phyloP scores from a whole-genome alignment of 2,113 vertebrate species.

The Cyphomyrus discorhynchus region DNA sequence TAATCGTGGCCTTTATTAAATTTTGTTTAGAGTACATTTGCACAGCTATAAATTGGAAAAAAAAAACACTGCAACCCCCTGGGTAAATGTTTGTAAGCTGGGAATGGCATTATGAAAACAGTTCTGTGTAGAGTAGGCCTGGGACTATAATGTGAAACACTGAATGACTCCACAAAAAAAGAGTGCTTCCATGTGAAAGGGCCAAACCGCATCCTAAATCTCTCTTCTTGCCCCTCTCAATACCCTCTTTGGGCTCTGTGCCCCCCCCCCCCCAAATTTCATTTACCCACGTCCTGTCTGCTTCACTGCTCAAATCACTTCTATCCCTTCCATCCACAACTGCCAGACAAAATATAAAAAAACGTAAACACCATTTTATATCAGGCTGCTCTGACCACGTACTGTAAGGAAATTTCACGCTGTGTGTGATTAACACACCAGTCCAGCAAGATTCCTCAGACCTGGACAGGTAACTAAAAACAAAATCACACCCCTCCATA shows the following conservation, averaged over 20 bases:
- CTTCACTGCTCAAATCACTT: neutral
- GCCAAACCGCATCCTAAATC: neutral
- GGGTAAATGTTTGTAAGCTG: neutral
- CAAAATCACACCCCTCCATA: neutral
- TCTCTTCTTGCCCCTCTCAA: neutral
- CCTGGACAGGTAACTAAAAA: neutral
- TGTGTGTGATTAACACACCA: neutral
- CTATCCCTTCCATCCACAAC: neutral
- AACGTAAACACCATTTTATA: neutral
- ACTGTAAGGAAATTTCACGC: neutral
- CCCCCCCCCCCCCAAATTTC: neutral
- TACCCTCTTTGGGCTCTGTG: neutral
- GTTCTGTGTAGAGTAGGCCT: neutral
- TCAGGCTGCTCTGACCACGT: neutral
- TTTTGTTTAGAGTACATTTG: constrained; percentile 11
- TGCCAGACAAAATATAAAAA: neutral
- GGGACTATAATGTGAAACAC: neutral
- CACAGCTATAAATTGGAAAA: neutral
- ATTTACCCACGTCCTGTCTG: neutral
- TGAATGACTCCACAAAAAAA: neutral
- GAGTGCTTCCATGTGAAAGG: neutral
- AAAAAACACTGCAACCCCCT: neutral
- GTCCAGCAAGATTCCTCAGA: neutral
- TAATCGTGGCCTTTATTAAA: constrained; percentile 1
- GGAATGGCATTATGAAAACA: neutral